Evolutionary conservation across 2,113 vertebrate genomes (phyloP).

Genomic region (Willisornis vidua): DNA sequence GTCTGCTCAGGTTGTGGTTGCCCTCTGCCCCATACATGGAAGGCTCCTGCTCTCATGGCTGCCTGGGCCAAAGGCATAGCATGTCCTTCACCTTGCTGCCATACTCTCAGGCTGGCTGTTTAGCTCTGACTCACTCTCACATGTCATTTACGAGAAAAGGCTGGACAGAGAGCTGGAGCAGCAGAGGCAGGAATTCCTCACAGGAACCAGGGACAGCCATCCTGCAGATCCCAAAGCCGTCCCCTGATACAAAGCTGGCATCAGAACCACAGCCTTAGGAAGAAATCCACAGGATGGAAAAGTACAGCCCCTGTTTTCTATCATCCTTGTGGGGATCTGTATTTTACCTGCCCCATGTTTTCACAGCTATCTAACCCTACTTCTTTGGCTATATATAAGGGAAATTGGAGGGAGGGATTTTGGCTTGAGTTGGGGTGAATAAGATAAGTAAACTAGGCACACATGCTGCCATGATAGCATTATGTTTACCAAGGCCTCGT

Average conservation of each 20-base stretch:
- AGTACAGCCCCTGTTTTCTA: background rate
- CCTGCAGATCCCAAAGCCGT: background rate
- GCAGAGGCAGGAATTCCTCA: background rate
- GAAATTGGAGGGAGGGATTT: background rate
- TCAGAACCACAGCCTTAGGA: background rate
- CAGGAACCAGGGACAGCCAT: background rate
- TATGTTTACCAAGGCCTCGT: background rate
- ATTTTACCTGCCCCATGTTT: background rate
- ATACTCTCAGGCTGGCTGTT: background rate
- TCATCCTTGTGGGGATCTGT: no score
- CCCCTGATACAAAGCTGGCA: background rate
- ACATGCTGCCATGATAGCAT: background rate
- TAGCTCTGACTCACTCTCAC: background rate
- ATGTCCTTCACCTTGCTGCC: background rate
- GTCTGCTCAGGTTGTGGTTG: background rate
- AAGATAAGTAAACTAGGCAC: conserved; percentile 1
- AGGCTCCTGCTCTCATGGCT: background rate
- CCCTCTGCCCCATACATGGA: background rate
- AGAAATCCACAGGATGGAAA: fast-evolving
- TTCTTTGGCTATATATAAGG: background rate
- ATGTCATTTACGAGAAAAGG: background rate
- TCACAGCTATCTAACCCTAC: background rate
- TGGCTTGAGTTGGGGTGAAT: background rate
- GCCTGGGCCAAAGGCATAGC: background rate
- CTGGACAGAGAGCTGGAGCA: background rate